These are phyloP conservation scores for Philereme vetulata DNA, from an alignment of 2,888 invertebrate genomes.

Conservation along the genomic window DNA sequence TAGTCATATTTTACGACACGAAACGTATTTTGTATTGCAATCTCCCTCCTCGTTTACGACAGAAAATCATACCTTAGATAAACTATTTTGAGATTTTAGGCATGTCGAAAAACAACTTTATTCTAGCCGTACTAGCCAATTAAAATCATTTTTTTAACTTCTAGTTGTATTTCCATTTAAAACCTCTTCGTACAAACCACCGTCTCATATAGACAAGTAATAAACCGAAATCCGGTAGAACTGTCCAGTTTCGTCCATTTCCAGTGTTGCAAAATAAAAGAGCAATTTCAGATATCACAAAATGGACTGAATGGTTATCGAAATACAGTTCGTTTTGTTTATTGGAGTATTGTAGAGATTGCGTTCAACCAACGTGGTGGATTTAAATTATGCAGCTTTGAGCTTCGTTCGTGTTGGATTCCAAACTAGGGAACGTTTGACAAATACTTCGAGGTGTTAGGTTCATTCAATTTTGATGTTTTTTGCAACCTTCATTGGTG, in stretches of 20 bases:
- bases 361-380: constrained; percentile 31
- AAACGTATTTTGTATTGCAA: too few relatives aligned
- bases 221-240: constrained; percentile 31
- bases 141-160: neutral
- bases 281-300: constrained; percentile 15
- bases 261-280: constrained; percentile 30
- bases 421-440: constrained; percentile 36
- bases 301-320: constrained; percentile 15
- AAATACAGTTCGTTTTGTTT: constrained; percentile 22
- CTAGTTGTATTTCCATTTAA: too few relatives aligned
- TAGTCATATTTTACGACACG: neutral
- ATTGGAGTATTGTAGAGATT: constrained; percentile 17
- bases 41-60: too few relatives aligned
- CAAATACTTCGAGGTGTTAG: constrained; percentile 32
- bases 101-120: too few relatives aligned
- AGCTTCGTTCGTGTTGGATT: constrained; percentile 31
- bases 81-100: too few relatives aligned
- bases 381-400: constrained; percentile 44
- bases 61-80: too few relatives aligned
- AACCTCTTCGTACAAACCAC: constrained; percentile 1
- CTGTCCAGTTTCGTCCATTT: constrained; percentile 27
- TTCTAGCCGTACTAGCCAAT: too few relatives aligned
- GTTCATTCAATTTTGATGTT: constrained; percentile 4
- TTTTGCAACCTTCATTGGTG: constrained; percentile 2
- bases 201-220: constrained; percentile 28